These are phyloP conservation scores for Axinella damicornis DNA, from an alignment of 37 sponge, comb jelly and placozoan genomes.

Conservation along the genomic window DNA sequence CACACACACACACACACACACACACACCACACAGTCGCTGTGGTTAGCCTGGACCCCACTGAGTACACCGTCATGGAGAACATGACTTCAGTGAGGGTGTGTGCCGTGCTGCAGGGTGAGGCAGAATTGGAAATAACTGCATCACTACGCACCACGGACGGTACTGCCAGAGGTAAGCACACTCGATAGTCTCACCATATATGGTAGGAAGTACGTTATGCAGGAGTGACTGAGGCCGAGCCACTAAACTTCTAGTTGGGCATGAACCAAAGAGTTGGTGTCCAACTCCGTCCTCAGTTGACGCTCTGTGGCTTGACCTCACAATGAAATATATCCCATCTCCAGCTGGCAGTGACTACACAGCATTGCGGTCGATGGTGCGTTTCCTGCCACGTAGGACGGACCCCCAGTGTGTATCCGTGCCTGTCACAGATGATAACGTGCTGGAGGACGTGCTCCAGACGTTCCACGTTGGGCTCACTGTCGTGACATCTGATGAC, in stretches of 20 bases:
- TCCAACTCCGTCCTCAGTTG: no score
- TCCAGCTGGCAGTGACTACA: no score
- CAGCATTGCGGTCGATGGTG: neutral
- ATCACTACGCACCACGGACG: neutral
- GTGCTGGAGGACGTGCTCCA: slow-evolving; percentile 14
- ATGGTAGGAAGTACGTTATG: no score
- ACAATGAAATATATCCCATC: no score
- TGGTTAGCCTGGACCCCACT: neutral
- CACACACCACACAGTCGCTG: neutral
- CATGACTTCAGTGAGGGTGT: neutral
- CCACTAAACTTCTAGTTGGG: no score
- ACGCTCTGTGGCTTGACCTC: no score
- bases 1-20: no score
- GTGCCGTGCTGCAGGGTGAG: slow-evolving; percentile 1
- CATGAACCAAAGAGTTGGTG: no score
- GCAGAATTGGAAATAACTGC: slow-evolving; percentile 11
- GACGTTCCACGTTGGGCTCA: slow-evolving; percentile 10
- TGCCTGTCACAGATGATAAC: slow-evolving; percentile 14
- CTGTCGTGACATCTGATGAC: neutral
- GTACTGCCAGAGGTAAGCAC: no score
- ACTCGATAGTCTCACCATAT: no score
- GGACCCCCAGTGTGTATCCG: neutral
- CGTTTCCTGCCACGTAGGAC: slow-evolving; percentile 3
- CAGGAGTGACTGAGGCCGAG: no score
- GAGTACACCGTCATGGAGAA: slow-evolving; percentile 5